phyloP scores from a whole-genome alignment of 2,113 vertebrate genomes.

The Passer domesticus region DNA sequence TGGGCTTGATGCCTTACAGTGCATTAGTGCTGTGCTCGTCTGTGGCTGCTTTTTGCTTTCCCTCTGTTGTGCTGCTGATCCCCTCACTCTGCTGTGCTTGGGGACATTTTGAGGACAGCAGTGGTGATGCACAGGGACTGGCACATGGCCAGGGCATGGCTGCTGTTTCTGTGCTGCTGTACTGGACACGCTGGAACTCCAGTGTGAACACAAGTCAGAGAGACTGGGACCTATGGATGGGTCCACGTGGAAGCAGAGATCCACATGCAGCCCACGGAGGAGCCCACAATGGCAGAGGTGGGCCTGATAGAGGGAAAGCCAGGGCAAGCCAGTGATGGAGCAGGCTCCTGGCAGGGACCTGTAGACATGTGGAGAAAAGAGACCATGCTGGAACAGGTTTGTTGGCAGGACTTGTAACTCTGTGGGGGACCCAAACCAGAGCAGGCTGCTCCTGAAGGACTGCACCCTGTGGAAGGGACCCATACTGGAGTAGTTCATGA shows the following conservation, averaged over 20 bases:
- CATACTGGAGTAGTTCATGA: background rate
- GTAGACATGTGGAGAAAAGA: background rate
- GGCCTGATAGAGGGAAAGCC: background rate
- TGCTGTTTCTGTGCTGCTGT: background rate
- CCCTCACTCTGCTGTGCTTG: background rate
- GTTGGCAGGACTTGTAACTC: background rate
- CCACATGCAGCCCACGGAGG: background rate
- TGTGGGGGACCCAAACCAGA: no score
- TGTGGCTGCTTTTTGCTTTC: background rate
- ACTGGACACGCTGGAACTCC: background rate
- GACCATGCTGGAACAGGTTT: background rate
- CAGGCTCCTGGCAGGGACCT: background rate
- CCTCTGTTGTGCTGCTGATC: background rate
- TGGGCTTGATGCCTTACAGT: background rate
- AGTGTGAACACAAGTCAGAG: background rate
- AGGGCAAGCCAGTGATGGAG: rapidly evolving
- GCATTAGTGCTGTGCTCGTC: background rate
- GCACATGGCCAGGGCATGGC: rapidly evolving
- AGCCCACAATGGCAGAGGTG: background rate
- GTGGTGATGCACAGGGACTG: background rate
- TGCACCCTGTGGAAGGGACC: background rate
- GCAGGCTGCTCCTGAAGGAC: background rate
- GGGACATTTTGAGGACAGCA: background rate
- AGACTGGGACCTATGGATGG: background rate
- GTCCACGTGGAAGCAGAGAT: background rate